Base-by-base conservation (phyloP, 1,140 invertebrate species). In the Spodoptera litura region DNA sequence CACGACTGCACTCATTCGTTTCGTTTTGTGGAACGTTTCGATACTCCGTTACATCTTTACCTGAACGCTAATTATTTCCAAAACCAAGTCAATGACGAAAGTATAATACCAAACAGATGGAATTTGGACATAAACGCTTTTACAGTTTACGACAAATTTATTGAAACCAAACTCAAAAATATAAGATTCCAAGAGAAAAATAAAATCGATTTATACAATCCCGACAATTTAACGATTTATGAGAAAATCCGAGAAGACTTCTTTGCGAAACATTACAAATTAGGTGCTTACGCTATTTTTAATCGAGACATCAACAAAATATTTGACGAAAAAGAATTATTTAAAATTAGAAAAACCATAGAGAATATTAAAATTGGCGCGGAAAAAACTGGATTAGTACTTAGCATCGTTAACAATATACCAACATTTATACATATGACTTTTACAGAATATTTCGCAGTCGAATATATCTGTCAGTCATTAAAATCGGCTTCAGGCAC, bases 141-240 rank as follows among this genome's bases (percentile, higher is more conserved):
- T 8, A 49, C 13, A 25, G 31, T 79, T 11, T 79, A 79, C 10
- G 71, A 73, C 51, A 44, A 4, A 2, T 79, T 74, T 52, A 27
- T 79, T 3, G 78, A 74, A 70, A 68, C 38, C 0, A 79, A 79
- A 74, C 20, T 79, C 4, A 79, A 74, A 49, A 74, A 11, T 4
- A 72, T 78, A 64, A 13, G 70, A 3, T 74, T 79, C 15, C 44
- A 74, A 66, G 78, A 79, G 31, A 79, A 79, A 74, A 79, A 71
- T 20, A 51, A 61, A 49, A 71, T 71, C 20, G 66, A 78, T 25
- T 25, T 78, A n/a, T 27, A 25, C 4, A 79, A 74, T 38, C 59
- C 78, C 1, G 71, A 56, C 25, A 51, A 73, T 15, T 27, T 27
- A 5, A 31, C 31, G 5, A 68, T 27, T 56, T 79, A 27, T 31